Percentiles rank a stretch among this genome's conserved stretches.
phyloP scores from a whole-genome alignment of 2,113 vertebrate species.

The Grus americana region DNA sequence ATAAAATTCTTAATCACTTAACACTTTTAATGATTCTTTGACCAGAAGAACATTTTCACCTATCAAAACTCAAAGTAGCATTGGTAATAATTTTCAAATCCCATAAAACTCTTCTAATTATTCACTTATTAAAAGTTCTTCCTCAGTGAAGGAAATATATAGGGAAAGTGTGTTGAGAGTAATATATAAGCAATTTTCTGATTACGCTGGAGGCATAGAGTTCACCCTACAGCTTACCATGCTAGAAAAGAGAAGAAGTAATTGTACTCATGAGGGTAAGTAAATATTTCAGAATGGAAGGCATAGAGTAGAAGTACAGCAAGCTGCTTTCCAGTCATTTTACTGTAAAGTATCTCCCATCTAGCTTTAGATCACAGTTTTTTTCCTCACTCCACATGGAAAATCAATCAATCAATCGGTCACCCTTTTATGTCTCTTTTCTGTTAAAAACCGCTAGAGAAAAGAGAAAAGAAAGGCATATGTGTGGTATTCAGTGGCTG shows the following conservation, averaged over 20 bases:
- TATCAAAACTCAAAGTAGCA: not conserved
- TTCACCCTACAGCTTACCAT: conserved; percentile 13
- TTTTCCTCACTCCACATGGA: not conserved
- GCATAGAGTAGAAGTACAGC: not conserved
- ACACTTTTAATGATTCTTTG: not conserved
- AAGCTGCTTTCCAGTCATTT: conserved; percentile 25
- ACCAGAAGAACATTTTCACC: not conserved
- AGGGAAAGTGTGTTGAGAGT: not conserved
- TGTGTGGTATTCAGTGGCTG: not conserved
- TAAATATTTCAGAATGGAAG: conserved; percentile 31
- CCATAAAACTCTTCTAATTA: not conserved
- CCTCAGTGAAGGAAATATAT: not conserved
- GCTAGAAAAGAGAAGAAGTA: conserved; percentile 44
- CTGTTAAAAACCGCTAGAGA: not conserved
- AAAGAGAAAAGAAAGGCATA: not conserved
- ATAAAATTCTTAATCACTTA: not conserved
- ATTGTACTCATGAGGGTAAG: conserved; percentile 50
- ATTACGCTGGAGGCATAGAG: conserved; percentile 14
- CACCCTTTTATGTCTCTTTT: not conserved
- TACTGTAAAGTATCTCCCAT: not conserved
- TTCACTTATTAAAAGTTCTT: not conserved
- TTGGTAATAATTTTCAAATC: not conserved
- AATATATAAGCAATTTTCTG: conserved; percentile 44
- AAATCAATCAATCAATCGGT: not conserved
- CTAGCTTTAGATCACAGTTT: not conserved